These are phyloP conservation scores for Caerostris extrusa DNA, from an alignment of 1,140 invertebrate species.

Conservation along the genomic window DNA sequence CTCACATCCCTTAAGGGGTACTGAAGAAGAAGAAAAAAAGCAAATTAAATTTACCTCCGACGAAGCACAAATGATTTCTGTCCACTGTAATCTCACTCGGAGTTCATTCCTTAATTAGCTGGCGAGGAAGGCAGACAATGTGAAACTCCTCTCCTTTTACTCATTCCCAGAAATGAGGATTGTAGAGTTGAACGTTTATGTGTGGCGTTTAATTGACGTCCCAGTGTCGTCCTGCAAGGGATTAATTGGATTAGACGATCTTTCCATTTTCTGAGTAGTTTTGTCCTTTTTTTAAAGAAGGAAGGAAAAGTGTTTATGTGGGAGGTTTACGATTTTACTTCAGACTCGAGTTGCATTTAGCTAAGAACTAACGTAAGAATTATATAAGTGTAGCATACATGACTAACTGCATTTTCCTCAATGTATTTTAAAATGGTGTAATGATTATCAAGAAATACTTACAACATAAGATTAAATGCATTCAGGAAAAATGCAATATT, in stretches of 20 bases:
- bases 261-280: conserved; percentile 41
- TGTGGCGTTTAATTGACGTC: conserved; percentile 51
- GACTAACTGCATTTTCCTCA: no score
- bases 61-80: conserved; percentile 54
- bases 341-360: neutral
- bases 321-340: neutral
- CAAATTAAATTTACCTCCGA: conserved; percentile 47
- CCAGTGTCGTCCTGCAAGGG: neutral
- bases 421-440: no score
- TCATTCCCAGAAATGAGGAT: conserved; percentile 55
- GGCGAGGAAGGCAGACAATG: conserved; percentile 22
- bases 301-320: neutral
- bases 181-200: conserved; percentile 40
- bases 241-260: conserved; percentile 43
- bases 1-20: neutral
- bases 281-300: conserved; percentile 14
- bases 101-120: conserved; percentile 57
- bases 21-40: conserved; percentile 19
- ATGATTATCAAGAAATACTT: no score
- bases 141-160: conserved; percentile 16
- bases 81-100: conserved; percentile 11
- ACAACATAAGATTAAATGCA: no score
- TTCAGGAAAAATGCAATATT: no score
- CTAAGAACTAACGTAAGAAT: neutral
- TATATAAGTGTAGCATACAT: no score